phyloP scores from a whole-genome alignment of 2,888 invertebrate genomes.

The Ophion slaviceki region DNA sequence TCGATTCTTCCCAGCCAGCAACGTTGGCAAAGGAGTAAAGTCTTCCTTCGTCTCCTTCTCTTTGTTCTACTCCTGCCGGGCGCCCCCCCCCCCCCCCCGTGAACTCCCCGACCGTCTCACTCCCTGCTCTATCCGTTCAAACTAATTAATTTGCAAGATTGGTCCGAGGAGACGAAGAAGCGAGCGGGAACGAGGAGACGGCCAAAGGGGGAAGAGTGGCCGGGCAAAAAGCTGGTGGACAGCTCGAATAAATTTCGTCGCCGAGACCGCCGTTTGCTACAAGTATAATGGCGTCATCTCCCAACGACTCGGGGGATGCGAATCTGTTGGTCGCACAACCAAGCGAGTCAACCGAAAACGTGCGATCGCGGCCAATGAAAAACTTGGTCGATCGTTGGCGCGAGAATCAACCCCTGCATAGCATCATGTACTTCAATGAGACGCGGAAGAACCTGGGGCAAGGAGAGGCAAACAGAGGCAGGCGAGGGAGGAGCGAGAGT shows the following conservation, averaged over 20 bases:
- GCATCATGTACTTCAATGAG: neutral
- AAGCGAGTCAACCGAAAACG: neutral
- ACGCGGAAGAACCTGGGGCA: neutral
- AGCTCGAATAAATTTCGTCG: slow-evolving; percentile 59
- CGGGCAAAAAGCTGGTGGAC: slow-evolving; percentile 43
- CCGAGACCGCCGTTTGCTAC: slow-evolving; percentile 9
- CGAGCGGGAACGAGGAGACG: slow-evolving; percentile 18
- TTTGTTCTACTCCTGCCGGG: neutral
- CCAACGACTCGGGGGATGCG: neutral
- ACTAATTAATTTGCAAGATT: slow-evolving; percentile 66
- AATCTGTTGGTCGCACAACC: slow-evolving; percentile 6
- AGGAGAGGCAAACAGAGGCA: neutral
- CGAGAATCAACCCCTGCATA: neutral
- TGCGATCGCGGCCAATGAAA: neutral
- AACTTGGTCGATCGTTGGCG: neutral
- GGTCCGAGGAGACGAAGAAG: slow-evolving; percentile 48
- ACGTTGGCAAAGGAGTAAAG: slow-evolving; percentile 1
- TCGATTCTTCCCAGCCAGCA: slow-evolving; percentile 6
- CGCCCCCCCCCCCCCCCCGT: neutral
- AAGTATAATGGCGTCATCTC: neutral
- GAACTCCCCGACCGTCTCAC: slow-evolving; percentile 24
- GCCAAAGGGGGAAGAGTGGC: slow-evolving; percentile 19
- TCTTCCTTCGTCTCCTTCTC: neutral
- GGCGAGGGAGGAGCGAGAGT: neutral
- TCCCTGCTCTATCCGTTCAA: slow-evolving; percentile 49